Evolutionary conservation across 1,140 invertebrate species (phyloP).

Genomic region (Cherax quadricarinatus): DNA sequence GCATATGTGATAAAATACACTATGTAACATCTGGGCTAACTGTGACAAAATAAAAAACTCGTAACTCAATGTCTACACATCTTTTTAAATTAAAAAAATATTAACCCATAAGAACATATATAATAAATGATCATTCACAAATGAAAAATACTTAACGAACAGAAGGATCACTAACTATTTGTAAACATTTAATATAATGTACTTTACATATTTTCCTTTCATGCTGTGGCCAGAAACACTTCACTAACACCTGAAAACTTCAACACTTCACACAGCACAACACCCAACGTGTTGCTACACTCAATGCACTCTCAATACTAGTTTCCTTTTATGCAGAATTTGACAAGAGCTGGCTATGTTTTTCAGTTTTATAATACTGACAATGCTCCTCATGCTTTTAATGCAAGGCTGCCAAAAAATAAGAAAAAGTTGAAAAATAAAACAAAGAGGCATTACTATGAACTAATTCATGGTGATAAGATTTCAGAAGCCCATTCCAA

Average conservation of each 20-base stretch:
- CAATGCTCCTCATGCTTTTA: neutral
- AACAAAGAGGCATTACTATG: neutral
- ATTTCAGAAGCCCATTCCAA: conserved; percentile 35
- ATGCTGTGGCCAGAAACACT: conserved; percentile 36
- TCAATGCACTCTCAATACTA: neutral
- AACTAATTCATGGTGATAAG: neutral
- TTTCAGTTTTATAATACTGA: neutral
- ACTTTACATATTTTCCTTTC: conserved; percentile 49
- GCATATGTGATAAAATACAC: conserved; percentile 68
- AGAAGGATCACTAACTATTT: conserved; percentile 34
- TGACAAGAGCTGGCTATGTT: conserved; percentile 7
- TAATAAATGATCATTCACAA: conserved; percentile 23
- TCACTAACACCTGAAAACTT: conserved; percentile 41
- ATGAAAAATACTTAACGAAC: conserved; percentile 13
- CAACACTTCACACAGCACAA: conserved; percentile 22
- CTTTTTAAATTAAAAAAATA: conserved; percentile 24
- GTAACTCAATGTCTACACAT: conserved; percentile 36
- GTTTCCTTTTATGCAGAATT: conserved; percentile 5
- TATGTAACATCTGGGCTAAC: conserved; percentile 54
- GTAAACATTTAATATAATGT: conserved; percentile 49
- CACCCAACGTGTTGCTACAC: neutral
- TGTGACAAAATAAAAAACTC: conserved; percentile 43
- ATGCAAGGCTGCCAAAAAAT: neutral
- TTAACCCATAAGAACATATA: conserved; percentile 35
- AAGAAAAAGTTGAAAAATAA: conserved; percentile 6